phyloP scores from a whole-genome alignment of 2,113 vertebrate genomes.

The Narcine bancroftii region DNA sequence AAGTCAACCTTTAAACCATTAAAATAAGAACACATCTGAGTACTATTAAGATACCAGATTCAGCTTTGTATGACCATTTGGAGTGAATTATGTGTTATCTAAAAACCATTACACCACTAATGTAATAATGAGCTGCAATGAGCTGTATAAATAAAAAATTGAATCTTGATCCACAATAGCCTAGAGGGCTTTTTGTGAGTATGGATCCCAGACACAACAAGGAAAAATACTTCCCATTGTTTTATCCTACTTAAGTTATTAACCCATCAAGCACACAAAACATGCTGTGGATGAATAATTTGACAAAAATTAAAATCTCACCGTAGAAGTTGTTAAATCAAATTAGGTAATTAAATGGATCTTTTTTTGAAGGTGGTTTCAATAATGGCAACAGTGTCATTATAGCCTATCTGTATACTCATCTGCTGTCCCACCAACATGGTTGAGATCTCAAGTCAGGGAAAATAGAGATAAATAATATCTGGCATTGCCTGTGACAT shows the following conservation, averaged over 20 bases:
- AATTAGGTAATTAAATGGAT: too few relatives aligned
- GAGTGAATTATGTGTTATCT: slow-evolving; percentile 50
- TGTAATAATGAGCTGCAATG: slow-evolving; percentile 27
- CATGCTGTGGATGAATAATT: too few relatives aligned
- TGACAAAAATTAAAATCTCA: too few relatives aligned
- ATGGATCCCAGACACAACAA: not conserved
- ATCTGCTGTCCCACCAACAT: too few relatives aligned
- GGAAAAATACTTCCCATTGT: not conserved
- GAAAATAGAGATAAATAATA: too few relatives aligned
- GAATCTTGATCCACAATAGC: slow-evolving; percentile 12
- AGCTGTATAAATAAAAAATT: slow-evolving; percentile 19
- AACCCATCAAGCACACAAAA: not conserved
- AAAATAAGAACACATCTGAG: slow-evolving; percentile 54
- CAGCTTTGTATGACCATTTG: slow-evolving; percentile 49
- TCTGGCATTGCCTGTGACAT: too few relatives aligned
- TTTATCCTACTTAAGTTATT: not conserved
- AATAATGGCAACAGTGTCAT: too few relatives aligned
- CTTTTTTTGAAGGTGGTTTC: too few relatives aligned
- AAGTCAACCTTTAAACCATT: slow-evolving; percentile 37
- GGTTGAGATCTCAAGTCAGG: too few relatives aligned
- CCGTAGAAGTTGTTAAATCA: too few relatives aligned
- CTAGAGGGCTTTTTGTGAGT: not conserved
- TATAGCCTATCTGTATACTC: too few relatives aligned
- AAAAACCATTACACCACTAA: slow-evolving; percentile 43
- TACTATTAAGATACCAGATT: slow-evolving; percentile 41